phyloP scores from a whole-genome alignment of 2,797 vertebrate genomes.

The Acridotheres tristis region DNA sequence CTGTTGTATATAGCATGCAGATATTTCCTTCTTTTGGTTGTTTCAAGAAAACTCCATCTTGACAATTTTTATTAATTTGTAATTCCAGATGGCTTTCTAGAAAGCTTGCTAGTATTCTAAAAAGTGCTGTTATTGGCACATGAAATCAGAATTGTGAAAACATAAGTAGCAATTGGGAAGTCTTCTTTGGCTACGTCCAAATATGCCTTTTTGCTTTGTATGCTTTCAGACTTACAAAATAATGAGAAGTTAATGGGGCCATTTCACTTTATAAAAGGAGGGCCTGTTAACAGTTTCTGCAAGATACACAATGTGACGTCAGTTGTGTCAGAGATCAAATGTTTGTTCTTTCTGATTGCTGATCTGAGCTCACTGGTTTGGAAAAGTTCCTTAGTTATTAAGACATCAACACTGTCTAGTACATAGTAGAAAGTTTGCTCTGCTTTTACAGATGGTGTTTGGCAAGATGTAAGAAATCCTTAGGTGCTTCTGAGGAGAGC shows the following conservation, averaged over 20 bases:
- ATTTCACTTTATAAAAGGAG: constrained; percentile 11
- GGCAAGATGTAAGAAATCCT: not conserved
- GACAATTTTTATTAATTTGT: not conserved
- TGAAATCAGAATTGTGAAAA: not conserved
- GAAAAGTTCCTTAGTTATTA: not conserved
- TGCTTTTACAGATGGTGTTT: not conserved
- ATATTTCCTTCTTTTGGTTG: not conserved
- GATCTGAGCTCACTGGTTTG: not conserved
- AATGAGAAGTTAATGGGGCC: not conserved
- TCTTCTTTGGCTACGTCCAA: not conserved
- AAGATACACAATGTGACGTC: not conserved
- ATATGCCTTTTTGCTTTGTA: not conserved
- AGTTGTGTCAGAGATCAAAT: not conserved
- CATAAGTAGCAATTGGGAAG: not conserved
- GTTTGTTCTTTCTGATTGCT: constrained; percentile 15
- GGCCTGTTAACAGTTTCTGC: not conserved
- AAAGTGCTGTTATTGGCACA: not conserved
- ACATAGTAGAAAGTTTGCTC: not conserved
- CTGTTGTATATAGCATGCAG: not conserved
- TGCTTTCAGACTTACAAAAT: not conserved
- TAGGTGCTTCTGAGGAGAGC: not conserved
- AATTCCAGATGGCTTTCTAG: not conserved
- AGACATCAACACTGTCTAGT: not conserved
- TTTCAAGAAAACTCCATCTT: not conserved
- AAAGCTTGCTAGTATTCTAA: not conserved